Percentiles rank a stretch among this genome's conserved stretches.
phyloP scores from a whole-genome alignment of 2,888 invertebrate species.

The Leptinotarsa juncta region DNA sequence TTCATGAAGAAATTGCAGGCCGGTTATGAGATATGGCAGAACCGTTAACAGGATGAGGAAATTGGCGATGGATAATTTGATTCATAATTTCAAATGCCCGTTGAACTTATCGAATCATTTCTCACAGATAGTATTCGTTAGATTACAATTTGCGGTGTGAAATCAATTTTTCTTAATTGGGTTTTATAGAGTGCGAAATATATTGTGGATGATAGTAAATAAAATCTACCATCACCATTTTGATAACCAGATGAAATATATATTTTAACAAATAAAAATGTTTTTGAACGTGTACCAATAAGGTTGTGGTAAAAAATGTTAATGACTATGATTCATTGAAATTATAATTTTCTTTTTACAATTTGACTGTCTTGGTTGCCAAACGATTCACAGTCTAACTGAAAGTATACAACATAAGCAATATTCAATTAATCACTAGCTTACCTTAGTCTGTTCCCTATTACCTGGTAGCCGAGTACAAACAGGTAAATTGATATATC shows the following conservation, averaged over 20 bases:
- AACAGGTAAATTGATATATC: neutral
- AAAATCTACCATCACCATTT: too few relatives aligned
- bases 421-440: neutral
- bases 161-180: too few relatives aligned
- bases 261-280: neutral
- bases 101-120: neutral
- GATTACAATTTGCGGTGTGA: neutral
- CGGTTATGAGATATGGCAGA: slow-evolving; percentile 3
- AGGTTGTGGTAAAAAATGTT: neutral
- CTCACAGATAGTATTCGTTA: neutral
- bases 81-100: neutral
- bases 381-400: neutral
- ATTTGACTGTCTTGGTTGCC: neutral
- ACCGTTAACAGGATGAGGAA: slow-evolving; percentile 4
- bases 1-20: neutral
- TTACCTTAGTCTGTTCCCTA: neutral
- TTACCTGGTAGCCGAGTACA: neutral
- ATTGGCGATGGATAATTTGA: neutral
- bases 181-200: too few relatives aligned
- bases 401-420: neutral
- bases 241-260: too few relatives aligned
- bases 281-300: neutral
- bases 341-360: neutral
- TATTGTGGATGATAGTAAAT: too few relatives aligned
- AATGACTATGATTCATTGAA: neutral